Conservation (phyloP, 2,797 vertebrate genomes). For the Gallirallus australis region DNA sequence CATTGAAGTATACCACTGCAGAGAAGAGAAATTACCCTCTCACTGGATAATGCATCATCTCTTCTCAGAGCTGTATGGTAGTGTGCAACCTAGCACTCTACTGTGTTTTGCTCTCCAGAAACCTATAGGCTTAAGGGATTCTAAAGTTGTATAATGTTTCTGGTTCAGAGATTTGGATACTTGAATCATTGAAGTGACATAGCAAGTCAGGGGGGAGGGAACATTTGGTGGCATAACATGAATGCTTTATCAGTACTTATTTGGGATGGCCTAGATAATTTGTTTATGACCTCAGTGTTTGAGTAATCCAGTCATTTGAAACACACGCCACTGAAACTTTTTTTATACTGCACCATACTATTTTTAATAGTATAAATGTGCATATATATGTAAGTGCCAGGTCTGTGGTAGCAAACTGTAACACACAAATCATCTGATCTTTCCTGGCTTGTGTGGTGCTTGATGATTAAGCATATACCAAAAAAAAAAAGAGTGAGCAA, state of each 20-base stretch:
- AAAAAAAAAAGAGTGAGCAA: neutral
- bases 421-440: neutral
- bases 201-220: neutral
- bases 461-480: slow-evolving; percentile 42
- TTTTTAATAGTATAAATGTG: slow-evolving; percentile 16
- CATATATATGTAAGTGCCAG: neutral
- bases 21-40: neutral
- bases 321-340: neutral
- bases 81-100: neutral
- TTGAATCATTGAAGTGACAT: neutral
- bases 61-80: neutral
- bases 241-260: neutral
- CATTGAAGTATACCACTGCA: neutral
- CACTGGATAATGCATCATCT: accelerated
- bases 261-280: neutral
- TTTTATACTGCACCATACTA: neutral
- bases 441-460: slow-evolving; percentile 21
- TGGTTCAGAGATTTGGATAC: neutral
- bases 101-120: neutral
- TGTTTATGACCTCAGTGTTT: neutral
- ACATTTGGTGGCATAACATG: neutral
- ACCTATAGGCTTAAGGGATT: neutral
- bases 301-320: slow-evolving; percentile 10
- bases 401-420: neutral
- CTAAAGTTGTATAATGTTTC: neutral